phyloP scores from a whole-genome alignment of 2,888 invertebrate species.

The Axea sp. region DNA sequence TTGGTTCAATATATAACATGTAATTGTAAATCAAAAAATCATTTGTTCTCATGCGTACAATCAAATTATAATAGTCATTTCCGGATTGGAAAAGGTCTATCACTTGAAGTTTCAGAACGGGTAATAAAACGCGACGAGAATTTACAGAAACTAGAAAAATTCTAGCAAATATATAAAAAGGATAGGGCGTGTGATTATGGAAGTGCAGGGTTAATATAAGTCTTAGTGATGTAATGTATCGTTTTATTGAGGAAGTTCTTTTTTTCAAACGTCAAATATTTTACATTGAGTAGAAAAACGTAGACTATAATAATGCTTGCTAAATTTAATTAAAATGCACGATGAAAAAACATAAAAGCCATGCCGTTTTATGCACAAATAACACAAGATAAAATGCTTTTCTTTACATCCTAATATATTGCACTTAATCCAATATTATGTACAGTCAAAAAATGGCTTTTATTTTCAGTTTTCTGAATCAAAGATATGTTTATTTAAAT shows the following conservation, averaged over 20 bases:
- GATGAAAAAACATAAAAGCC: slow-evolving; percentile 69
- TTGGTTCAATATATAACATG: slow-evolving; percentile 72
- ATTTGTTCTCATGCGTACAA: slow-evolving; percentile 70
- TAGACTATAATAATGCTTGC: slow-evolving; percentile 71
- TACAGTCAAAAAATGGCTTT: slow-evolving; percentile 16
- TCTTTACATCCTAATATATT: no score
- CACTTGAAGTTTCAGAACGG: slow-evolving; percentile 21
- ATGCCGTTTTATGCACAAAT: slow-evolving; percentile 69
- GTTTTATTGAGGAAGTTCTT: slow-evolving; percentile 72
- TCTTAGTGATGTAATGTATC: slow-evolving; percentile 66
- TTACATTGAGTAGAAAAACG: slow-evolving; percentile 73
- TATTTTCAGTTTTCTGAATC: no score
- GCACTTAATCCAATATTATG: slow-evolving; percentile 32
- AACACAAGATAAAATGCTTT: slow-evolving; percentile 36
- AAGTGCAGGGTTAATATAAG: slow-evolving; percentile 67
- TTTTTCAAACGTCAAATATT: slow-evolving; percentile 69
- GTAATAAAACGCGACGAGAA: no score
- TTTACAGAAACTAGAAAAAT: slow-evolving; percentile 24
- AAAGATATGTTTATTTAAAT: no score
- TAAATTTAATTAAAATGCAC: slow-evolving; percentile 71
- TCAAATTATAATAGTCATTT: slow-evolving; percentile 62
- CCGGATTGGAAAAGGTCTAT: slow-evolving; percentile 34
- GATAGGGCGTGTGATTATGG: slow-evolving; percentile 47
- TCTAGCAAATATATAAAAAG: slow-evolving; percentile 22
- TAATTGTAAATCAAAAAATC: slow-evolving; percentile 69